Evolutionary conservation across 2,797 vertebrate genomes (phyloP).

Genomic region (Scyliorhinus canicula): DNA sequence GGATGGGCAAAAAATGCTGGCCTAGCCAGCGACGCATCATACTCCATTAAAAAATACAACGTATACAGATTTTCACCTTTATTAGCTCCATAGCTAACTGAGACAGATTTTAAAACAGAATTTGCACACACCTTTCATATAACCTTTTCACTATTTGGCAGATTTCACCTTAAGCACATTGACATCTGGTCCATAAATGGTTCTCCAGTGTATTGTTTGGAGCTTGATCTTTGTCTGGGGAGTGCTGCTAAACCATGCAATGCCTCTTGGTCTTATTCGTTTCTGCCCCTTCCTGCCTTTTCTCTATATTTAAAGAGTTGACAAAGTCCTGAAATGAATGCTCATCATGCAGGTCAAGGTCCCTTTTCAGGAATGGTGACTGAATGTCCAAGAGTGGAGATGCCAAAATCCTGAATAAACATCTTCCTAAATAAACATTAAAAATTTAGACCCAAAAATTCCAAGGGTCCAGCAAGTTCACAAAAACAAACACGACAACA

Average conservation of each 20-base stretch:
- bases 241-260: not conserved
- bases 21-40: too few species aligned
- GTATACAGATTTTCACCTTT: not conserved
- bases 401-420: not conserved
- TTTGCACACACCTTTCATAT: not conserved
- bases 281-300: not conserved
- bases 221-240: not conserved
- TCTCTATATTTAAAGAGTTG: not conserved
- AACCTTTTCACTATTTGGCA: not conserved
- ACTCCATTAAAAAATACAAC: not conserved
- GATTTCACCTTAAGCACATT: not conserved
- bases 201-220: not conserved
- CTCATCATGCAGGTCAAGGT: not conserved
- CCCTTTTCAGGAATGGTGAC: not conserved
- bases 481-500: not conserved
- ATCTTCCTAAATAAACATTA: too few species aligned
- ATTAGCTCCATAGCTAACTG: not conserved
- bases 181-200: not conserved
- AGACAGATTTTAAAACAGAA: not conserved
- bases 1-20: too few species aligned
- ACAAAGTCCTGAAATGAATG: not conserved
- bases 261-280: not conserved
- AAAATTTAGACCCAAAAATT: not conserved
- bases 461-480: not conserved
- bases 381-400: not conserved